Evolutionary conservation across 2,888 invertebrate genomes (phyloP).

Genomic region (Panopea generosa): DNA sequence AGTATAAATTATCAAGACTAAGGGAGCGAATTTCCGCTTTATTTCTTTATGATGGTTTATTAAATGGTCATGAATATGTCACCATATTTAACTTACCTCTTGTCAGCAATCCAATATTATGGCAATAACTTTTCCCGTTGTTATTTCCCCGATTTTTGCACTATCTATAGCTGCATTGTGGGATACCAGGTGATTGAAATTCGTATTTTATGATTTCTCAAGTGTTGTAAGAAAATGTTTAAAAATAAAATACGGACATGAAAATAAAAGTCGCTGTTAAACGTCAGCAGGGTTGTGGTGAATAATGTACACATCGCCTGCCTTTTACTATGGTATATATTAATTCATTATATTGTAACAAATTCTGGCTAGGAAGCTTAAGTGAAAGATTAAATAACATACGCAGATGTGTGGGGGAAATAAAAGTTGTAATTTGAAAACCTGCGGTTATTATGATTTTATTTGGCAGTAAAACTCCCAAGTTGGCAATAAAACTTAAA

Average conservation of each 20-base stretch:
- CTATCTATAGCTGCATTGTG: conserved; percentile 6
- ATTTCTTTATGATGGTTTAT: conserved; percentile 29
- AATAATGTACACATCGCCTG: no score
- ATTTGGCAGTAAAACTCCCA: conserved; percentile 56
- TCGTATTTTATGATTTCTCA: conserved; percentile 24
- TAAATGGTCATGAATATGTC: conserved; percentile 59
- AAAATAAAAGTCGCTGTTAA: conserved; percentile 3
- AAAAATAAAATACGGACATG: conserved; percentile 12
- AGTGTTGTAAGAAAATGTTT: conserved; percentile 16
- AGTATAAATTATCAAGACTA: no score
- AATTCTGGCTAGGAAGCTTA: neutral
- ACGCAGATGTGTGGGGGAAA: conserved; percentile 59
- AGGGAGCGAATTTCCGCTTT: neutral
- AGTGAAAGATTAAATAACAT: neutral
- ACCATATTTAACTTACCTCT: conserved; percentile 46
- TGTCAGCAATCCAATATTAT: conserved; percentile 34
- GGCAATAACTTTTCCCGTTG: conserved; percentile 30
- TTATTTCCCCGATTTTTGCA: conserved; percentile 7
- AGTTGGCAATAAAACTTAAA: conserved; percentile 57
- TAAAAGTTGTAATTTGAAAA: conserved; percentile 63
- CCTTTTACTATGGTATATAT: no score
- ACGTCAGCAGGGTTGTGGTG: no score
- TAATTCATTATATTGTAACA: neutral
- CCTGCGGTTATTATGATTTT: conserved; percentile 57
- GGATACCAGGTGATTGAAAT: conserved; percentile 10